Base-by-base conservation (phyloP, 2,797 vertebrate species). In the Hozukius guyotensis region DNA sequence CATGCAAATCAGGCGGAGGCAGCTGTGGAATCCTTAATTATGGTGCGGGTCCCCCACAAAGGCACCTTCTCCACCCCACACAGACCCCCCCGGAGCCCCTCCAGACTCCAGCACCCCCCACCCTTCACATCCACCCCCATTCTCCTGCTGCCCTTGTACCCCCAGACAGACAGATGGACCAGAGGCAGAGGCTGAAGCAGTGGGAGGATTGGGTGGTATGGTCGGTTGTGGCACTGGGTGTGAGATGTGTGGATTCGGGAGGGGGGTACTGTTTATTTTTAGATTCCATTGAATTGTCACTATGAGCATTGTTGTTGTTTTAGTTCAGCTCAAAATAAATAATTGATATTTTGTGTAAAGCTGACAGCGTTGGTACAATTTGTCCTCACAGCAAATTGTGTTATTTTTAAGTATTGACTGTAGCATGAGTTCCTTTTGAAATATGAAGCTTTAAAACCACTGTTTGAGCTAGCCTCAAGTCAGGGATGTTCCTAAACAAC, bases 21-120 rank as follows among this genome's bases (percentile, higher is more conserved):
- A 95, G 94, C 94, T 95, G 94, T 94, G 93, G 93, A 94, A 94
- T 94, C 87, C 90, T 94, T 95, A 94, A 94, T 95, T 95, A 94
- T 78, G 87, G 82, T 88, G 88, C 25, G 49, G 89, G 87, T 89
- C 84, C 90, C 88, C 93, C 91, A 94, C 92, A 94, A 96, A 92
- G 90, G 87, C 91, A 90, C 87, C 89, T 89, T 72, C 91, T 83
- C 81, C 81, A 66, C 78, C 65, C 82, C n/a, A 18, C 65, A 59
- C 68, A 75, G 73, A 78, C 24, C 56, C 25, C 79, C 74, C 72
- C 59, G 6, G 62, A 80, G 63, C 85, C 88, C 83, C 72, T 71
- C 80, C 77, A 83, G 89, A 88, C 91, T 87, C 81, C 12, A 25
- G 77, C 66, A 78, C 24, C 67, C 38, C 34, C 71, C 81, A 10